Evolutionary conservation across 1,140 invertebrate species (phyloP).

Genomic region (Geopemphigus sp.): DNA sequence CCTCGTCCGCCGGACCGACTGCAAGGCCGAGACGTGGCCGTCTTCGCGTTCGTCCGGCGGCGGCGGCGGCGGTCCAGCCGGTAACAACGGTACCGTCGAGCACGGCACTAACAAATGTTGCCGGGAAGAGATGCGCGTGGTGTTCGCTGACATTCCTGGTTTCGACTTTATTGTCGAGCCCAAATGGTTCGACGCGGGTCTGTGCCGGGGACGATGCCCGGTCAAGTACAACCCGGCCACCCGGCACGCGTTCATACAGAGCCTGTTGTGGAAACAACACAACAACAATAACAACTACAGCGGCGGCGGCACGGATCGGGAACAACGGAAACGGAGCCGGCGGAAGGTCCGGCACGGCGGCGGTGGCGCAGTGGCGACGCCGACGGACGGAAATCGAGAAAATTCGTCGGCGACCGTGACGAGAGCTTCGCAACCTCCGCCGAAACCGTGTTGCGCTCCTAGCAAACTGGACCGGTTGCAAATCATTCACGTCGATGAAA

Average conservation of each 20-base stretch:
- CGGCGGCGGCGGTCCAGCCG: not conserved
- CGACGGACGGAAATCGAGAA: too few relatives aligned
- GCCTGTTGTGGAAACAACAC: constrained; percentile 66
- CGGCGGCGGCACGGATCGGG: not conserved
- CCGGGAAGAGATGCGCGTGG: constrained; percentile 65
- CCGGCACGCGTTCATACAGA: constrained; percentile 72
- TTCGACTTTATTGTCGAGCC: constrained; percentile 71
- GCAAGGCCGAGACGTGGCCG: too few relatives aligned
- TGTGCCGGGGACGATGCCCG: constrained; percentile 70
- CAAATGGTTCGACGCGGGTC: constrained; percentile 70
- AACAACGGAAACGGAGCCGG: not conserved
- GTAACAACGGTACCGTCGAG: not conserved
- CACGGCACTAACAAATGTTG: constrained; percentile 60
- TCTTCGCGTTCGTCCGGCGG: not conserved
- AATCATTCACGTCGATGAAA: constrained; percentile 67
- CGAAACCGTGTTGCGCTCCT: constrained; percentile 71
- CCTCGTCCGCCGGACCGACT: not conserved
- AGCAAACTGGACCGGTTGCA: constrained; percentile 67
- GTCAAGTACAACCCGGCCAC: constrained; percentile 68
- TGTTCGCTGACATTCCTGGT: constrained; percentile 66
- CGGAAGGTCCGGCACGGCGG: constrained; percentile 9
- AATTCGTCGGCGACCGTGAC: too few relatives aligned
- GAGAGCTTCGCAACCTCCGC: constrained; percentile 56
- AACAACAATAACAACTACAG: constrained; percentile 52
- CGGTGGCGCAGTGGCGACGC: not conserved